phyloP scores from a whole-genome alignment of 2,113 vertebrate species.

The Lasiurus cinereus region DNA sequence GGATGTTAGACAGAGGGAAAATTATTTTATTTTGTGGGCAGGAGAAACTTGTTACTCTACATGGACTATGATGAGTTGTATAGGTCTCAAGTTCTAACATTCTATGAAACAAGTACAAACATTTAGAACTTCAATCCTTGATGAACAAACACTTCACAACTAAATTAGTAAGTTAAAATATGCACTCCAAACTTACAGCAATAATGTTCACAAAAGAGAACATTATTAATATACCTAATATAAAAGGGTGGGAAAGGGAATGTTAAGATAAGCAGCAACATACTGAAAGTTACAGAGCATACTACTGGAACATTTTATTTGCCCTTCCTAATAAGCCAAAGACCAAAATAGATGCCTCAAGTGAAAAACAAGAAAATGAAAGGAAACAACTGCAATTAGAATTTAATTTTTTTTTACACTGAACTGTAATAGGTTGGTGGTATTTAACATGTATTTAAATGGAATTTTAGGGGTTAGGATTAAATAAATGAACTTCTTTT shows the following conservation, averaged over 20 bases:
- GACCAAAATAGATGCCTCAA: background rate
- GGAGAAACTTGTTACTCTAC: constrained; percentile 8
- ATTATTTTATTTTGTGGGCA: background rate
- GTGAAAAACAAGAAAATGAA: constrained; percentile 41
- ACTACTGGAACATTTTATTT: background rate
- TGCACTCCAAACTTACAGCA: background rate
- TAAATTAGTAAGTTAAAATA: constrained; percentile 47
- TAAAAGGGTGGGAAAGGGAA: background rate
- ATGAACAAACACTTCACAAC: constrained; percentile 45
- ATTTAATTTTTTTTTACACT: constrained; percentile 20
- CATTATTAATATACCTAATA: background rate
- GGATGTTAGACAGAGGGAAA: background rate
- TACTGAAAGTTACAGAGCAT: background rate
- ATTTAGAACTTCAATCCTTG: constrained; percentile 14
- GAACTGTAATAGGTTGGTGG: background rate
- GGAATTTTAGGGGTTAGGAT: too few species aligned
- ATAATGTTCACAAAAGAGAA: constrained; percentile 3
- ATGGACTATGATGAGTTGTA: background rate
- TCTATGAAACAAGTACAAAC: background rate
- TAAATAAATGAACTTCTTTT: too few species aligned
- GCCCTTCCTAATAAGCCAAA: background rate
- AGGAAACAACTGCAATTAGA: background rate
- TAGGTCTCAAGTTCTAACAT: constrained; percentile 10
- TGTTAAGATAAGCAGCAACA: background rate
- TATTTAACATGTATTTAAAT: background rate